A percentile compares a stretch with the other conserved stretches of the same genome.
Evolutionary conservation across 2,797 vertebrate species (phyloP).

Genomic region (Carapus acus): DNA sequence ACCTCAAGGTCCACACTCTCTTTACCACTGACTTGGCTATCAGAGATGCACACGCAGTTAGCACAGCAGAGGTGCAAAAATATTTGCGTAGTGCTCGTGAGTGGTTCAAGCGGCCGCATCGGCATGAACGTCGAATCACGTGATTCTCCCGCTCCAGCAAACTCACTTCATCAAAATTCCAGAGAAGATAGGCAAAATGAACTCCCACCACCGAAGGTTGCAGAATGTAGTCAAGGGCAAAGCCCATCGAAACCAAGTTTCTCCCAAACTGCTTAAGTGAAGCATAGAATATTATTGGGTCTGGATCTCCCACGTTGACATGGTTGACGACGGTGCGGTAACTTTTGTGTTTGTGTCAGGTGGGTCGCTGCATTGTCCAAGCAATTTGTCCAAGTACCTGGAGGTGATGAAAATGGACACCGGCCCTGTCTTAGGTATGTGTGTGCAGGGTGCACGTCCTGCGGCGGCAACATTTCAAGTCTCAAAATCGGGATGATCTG

Average conservation of each 20-base stretch:
- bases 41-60: too few species aligned
- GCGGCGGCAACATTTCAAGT: not conserved
- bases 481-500: too few species aligned
- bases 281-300: not conserved
- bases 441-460: not conserved
- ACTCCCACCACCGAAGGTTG: not conserved
- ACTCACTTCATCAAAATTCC: not conserved
- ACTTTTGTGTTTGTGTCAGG: conserved; percentile 24
- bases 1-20: too few species aligned
- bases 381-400: conserved; percentile 45
- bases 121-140: too few species aligned
- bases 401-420: conserved; percentile 1
- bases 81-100: too few species aligned
- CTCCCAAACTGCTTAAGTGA: conserved; percentile 7
- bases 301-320: not conserved
- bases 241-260: not conserved
- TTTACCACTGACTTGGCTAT: too few species aligned
- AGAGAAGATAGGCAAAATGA: not conserved
- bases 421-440: conserved; percentile 49
- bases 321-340: not conserved
- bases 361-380: conserved; percentile 4
- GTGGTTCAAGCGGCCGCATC: too few species aligned
- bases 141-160: not conserved
- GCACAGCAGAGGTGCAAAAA: too few species aligned
- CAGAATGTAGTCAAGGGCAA: not conserved